Evolutionary conservation across 2,113 vertebrate species (phyloP).

Genomic region (Egretta garzetta): DNA sequence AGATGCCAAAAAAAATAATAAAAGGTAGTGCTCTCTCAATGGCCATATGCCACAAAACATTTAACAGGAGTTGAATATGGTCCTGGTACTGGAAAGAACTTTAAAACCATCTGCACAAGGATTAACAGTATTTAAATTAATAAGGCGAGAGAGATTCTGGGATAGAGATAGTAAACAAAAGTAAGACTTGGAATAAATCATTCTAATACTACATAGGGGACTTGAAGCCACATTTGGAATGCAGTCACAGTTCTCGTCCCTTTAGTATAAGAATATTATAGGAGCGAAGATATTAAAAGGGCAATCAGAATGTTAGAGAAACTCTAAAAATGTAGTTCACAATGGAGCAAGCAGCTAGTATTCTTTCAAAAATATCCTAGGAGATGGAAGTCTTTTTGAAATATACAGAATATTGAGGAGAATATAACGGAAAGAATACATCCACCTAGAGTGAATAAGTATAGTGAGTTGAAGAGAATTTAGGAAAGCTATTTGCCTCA

Average conservation of each 20-base stretch:
- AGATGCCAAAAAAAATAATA: background rate
- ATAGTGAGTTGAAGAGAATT: background rate
- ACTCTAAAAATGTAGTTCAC: background rate
- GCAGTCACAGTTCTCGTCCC: background rate
- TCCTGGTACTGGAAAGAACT: background rate
- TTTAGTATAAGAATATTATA: background rate
- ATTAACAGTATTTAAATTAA: slow-evolving; percentile 38
- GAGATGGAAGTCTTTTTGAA: background rate
- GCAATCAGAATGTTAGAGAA: background rate
- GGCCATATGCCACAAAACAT: background rate
- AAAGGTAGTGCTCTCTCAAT: background rate
- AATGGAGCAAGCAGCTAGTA: background rate
- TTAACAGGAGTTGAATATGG: background rate
- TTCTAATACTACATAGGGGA: background rate
- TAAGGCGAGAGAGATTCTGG: background rate
- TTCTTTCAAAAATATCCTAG: background rate
- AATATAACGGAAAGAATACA: background rate
- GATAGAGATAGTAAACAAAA: slow-evolving; percentile 1
- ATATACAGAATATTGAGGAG: background rate
- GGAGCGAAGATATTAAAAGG: background rate
- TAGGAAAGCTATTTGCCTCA: background rate
- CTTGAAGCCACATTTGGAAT: background rate
- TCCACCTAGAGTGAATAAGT: background rate
- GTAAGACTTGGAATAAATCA: slow-evolving; percentile 1
- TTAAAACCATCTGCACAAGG: background rate